Percentiles rank a stretch among this genome's conserved stretches.
Evolutionary conservation across 2,797 vertebrate species (phyloP).

Genomic region (Hephaestus fuliginosus): DNA sequence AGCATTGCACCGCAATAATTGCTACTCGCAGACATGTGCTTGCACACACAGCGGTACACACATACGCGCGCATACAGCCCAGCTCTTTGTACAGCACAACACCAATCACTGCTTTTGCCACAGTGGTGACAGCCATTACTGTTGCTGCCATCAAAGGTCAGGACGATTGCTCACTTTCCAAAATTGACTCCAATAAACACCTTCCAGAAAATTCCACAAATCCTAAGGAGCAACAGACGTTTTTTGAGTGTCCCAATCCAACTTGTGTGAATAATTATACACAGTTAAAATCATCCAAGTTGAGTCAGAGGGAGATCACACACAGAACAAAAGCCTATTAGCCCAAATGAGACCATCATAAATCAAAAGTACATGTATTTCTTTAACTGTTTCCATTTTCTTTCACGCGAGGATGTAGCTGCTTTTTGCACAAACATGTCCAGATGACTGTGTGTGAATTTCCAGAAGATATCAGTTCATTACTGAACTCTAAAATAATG

Average conservation of each 20-base stretch:
- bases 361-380: conserved; percentile 58
- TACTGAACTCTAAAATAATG: conserved; percentile 18
- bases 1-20: conserved; percentile 67
- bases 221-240: conserved; percentile 65
- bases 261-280: conserved; percentile 65
- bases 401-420: conserved; percentile 18
- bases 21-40: conserved; percentile 60
- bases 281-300: conserved; percentile 51
- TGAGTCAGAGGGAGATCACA: conserved; percentile 63
- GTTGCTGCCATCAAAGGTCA: conserved; percentile 78
- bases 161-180: conserved; percentile 76
- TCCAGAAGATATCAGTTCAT: conserved; percentile 21
- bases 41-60: conserved; percentile 47
- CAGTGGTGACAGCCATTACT: conserved; percentile 78
- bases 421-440: conserved; percentile 39
- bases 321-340: conserved; percentile 55
- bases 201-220: conserved; percentile 81
- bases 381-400: conserved; percentile 52
- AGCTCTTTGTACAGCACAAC: conserved; percentile 62
- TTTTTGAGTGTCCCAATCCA: conserved; percentile 53
- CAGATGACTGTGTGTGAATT: conserved; percentile 31
- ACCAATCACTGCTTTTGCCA: conserved; percentile 73
- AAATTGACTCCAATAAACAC: conserved; percentile 85
- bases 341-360: conserved; percentile 51
- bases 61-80: conserved; percentile 33